Conservation (phyloP, 23 tunicate genomes). For the Aplidium turbinatum region DNA sequence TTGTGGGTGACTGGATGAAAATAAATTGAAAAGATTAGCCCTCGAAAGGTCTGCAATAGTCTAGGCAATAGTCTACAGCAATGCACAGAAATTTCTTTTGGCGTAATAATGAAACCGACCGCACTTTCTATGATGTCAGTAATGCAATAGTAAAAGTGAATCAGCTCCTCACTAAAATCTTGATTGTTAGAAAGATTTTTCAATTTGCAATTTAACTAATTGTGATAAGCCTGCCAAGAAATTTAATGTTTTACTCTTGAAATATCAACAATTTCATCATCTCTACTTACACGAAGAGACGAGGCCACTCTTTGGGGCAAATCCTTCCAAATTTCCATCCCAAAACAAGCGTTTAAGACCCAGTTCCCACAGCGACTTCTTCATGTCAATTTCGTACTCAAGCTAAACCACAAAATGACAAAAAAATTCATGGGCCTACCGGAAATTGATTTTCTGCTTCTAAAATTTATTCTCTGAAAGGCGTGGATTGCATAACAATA, state of each 20-base stretch:
- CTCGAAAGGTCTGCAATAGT: not conserved
- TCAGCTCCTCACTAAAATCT: no score
- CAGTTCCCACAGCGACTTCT: not conserved
- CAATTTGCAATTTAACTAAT: not conserved
- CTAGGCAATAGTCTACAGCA: no score
- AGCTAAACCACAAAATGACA: not conserved
- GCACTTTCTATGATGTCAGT: no score
- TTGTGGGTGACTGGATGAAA: conserved; percentile 23
- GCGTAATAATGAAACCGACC: no score
- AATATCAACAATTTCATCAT: no score
- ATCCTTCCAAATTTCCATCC: no score
- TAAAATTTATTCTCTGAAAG: no score
- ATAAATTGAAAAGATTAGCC: not conserved
- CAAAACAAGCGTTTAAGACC: conserved; percentile 16
- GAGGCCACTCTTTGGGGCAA: no score
- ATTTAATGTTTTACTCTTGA: not conserved
- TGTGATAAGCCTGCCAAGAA: not conserved
- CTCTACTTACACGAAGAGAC: conserved; percentile 17
- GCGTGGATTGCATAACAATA: no score
- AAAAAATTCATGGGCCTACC: not conserved
- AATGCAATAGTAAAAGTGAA: no score
- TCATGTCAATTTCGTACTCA: conserved; percentile 14
- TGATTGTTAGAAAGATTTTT: not conserved
- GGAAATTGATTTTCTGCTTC: not conserved
- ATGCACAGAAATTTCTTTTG: no score